Conservation (phyloP, 30 jellyfish, hydroid and myxozoan species). For the Cassiopea xamachana region DNA sequence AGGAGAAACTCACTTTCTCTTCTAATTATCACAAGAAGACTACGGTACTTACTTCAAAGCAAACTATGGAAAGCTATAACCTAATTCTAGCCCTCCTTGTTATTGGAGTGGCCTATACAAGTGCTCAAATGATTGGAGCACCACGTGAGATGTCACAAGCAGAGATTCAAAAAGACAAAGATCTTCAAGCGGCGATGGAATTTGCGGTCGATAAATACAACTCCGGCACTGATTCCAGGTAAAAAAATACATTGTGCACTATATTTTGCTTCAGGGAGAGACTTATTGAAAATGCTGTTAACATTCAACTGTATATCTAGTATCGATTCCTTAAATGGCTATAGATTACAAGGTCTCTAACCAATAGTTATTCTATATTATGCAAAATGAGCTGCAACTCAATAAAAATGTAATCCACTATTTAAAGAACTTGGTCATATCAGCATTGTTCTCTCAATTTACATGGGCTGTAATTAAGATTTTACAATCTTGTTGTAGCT, state of each 20-base stretch:
- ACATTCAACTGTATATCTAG: too few species aligned
- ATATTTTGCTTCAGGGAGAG: too few species aligned
- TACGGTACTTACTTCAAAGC: not conserved
- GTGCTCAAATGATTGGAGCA: not conserved
- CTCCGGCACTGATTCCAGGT: not conserved
- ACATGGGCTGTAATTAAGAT: not conserved
- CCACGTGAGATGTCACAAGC: conserved; percentile 12
- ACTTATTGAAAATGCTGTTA: too few species aligned
- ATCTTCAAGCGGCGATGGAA: conserved; percentile 12
- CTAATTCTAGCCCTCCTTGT: conserved; percentile 14
- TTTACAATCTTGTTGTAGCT: not conserved
- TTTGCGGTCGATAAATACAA: conserved; percentile 15
- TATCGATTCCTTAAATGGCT: too few species aligned
- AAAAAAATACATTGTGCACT: not conserved
- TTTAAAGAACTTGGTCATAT: too few species aligned
- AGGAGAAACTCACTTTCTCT: not conserved
- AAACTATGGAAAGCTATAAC: conserved; percentile 24
- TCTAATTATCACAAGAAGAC: not conserved
- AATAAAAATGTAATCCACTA: too few species aligned
- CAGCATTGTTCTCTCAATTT: too few species aligned
- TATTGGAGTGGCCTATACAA: conserved; percentile 10
- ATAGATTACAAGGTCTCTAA: too few species aligned
- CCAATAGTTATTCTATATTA: too few species aligned
- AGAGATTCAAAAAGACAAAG: not conserved
- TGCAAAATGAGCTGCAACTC: too few species aligned